Base-by-base conservation (phyloP, 2,113 vertebrate genomes). In the Syrrhaptes paradoxus region DNA sequence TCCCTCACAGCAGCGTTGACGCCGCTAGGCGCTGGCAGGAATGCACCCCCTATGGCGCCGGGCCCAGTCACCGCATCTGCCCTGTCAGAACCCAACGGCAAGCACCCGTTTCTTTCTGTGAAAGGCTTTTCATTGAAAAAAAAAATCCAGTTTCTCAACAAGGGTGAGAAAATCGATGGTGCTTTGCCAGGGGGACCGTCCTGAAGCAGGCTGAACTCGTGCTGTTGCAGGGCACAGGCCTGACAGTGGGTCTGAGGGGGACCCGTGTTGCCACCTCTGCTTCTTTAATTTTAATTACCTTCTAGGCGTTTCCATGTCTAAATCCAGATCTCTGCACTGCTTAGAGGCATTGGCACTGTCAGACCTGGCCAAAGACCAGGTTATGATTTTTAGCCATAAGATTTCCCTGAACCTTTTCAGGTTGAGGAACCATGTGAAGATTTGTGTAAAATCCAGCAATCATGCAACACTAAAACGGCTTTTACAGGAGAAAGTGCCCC, bases 401-500 rank as follows among this genome's bases (percentile, higher is more conserved):
- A 63, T 76, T 43, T 52, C 58, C 25, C 34, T 0, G 1, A 26
- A 17, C 14, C 68, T 74, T 85, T 48, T 58, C 51, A 68, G 46
- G 51, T 38, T 59, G 45, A 79, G 78, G 36, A 90, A 71, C 4
- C 7, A 4, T 3, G 7, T 45, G 7, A 38, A 58, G 36, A 34
- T 32, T 5, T 17, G 31, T 28, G 32, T 73, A 62, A 74, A 91
- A 57, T 21, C 36, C 16, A 26, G 49, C 54, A 82, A 68, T 67
- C 12, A 7, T 70, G 6, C 62, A 55, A 86, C 55, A 36, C 28
- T 31, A 59, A 51, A 89, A 55, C 51, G 48, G 32, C 66, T 85
- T 91, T 82, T 86, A 54, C 9, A 29, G 71, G 81, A 90, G 93
- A 93, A 95, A 87, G 68, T 81, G 38, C 67, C 36, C 90, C 29